Base-by-base conservation (phyloP, 1,140 invertebrate genomes). In the Drosophila mauritiana region DNA sequence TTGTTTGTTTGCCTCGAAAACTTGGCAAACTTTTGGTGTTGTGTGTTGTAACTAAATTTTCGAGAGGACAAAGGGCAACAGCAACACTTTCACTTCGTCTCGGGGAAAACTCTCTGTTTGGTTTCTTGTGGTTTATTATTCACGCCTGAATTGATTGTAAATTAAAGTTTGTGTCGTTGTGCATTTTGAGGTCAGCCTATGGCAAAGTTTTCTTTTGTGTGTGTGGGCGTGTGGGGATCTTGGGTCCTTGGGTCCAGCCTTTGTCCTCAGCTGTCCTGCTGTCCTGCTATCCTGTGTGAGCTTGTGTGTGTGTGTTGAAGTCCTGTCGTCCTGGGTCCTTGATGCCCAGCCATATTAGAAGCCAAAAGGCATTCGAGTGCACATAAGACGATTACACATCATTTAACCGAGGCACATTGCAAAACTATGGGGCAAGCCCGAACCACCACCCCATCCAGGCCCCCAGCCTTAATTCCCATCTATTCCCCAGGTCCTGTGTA, bases 341-440 rank as follows among this genome's bases (percentile, higher is more conserved):
- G 45, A 17, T 46, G 40, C 31, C 39, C 34, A 39, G 69, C 80
- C 80, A 76, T 91, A 91, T 91, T 91, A 91, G 84, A 91, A 86
- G 89, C 81, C 85, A 90, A 90, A 85, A 90, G 90, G 90, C 90
- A 91, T 91, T 91, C 86, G 79, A 91, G 90, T 89, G 90, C 81
- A 90, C 86, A 91, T 91, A 91, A 91, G 90, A 91, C 90, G 90
- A 91, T 91, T 91, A 91, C 90, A 91, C 90, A 91, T 91, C 90
- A 91, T 91, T 91, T 91, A 91, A 91, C 90, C 85, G 85, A 82
- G 83, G 84, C 76, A 74, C 73, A 51, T 17, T 89, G 84, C 80
- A 83, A 84, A 88, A 88, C 84, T 88, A 89, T 82, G 67, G 65
- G 54, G 3, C 36, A 31, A 25, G 20, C 6, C 48, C 43, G 22